Percentiles rank a stretch among this genome's conserved stretches.
Conservation (phyloP, 2,797 vertebrate species). For the Taeniopygia guttata region DNA sequence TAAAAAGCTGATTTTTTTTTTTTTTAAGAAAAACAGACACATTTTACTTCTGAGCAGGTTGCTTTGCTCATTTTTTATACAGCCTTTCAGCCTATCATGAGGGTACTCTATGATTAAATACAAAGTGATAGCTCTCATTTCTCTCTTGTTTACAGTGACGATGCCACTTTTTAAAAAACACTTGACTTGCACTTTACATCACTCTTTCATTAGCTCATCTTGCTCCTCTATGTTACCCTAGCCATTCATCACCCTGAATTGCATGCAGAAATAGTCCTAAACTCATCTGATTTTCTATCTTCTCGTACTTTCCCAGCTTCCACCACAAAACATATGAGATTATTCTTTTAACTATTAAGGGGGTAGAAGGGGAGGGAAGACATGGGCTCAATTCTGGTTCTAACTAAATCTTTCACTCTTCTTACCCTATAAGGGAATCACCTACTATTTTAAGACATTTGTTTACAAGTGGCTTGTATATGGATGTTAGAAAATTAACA, state of each 20-base stretch:
- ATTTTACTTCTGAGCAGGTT: conserved; percentile 57
- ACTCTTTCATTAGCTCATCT: conserved; percentile 60
- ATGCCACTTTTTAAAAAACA: conserved; percentile 56
- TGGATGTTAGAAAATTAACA: neutral
- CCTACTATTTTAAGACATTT: neutral
- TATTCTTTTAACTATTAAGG: neutral
- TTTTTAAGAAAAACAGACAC: conserved; percentile 33
- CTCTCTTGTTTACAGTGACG: conserved; percentile 66
- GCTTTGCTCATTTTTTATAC: conserved; percentile 65
- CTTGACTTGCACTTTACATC: conserved; percentile 65
- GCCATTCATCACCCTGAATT: conserved; percentile 49
- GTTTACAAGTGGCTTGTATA: neutral
- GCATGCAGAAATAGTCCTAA: conserved; percentile 46
- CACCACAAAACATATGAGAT: neutral
- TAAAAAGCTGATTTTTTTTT: conserved; percentile 16
- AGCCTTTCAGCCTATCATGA: conserved; percentile 46
- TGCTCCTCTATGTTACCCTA: conserved; percentile 51
- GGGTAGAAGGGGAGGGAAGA: neutral
- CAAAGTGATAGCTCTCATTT: conserved; percentile 65
- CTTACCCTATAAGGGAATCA: neutral
- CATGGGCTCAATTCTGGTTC: neutral
- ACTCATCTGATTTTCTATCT: neutral
- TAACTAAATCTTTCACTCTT: neutral
- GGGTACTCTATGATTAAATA: conserved; percentile 44
- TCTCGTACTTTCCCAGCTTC: neutral